A percentile compares a stretch with the other conserved stretches of the same genome.
phyloP scores from a whole-genome alignment of 37 sponge, comb jelly and placozoan species.

The Petrosia ficiformis region DNA sequence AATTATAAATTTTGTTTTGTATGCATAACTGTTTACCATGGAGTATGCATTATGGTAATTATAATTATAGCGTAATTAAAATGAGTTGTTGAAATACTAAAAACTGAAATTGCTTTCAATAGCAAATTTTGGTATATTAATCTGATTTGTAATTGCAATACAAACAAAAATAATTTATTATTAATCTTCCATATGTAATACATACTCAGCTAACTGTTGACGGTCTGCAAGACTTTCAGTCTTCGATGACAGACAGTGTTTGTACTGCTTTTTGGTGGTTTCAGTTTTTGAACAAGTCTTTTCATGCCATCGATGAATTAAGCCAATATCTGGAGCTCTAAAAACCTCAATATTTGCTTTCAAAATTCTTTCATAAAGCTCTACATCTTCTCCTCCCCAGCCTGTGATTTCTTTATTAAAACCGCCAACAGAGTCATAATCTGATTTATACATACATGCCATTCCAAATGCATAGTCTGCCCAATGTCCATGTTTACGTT shows the following conservation, averaged over 20 bases:
- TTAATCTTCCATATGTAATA: slow-evolving; percentile 18
- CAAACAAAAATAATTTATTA: too few relatives aligned
- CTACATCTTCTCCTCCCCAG: slow-evolving; percentile 79
- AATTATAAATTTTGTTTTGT: too few relatives aligned
- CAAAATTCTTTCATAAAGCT: slow-evolving; percentile 50
- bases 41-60: too few relatives aligned
- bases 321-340: slow-evolving; percentile 55
- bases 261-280: slow-evolving; percentile 28
- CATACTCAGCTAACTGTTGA: slow-evolving; percentile 47
- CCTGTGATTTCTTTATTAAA: slow-evolving; percentile 58
- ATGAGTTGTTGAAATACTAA: too few relatives aligned
- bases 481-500: slow-evolving; percentile 71
- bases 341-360: slow-evolving; percentile 48
- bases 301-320: slow-evolving; percentile 74
- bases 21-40: too few relatives aligned
- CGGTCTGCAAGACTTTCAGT: slow-evolving; percentile 67
- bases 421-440: slow-evolving; percentile 52
- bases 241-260: slow-evolving; percentile 55
- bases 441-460: slow-evolving; percentile 79
- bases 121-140: too few relatives aligned
- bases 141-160: too few relatives aligned
- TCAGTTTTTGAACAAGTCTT: slow-evolving; percentile 32
- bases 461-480: slow-evolving; percentile 72
- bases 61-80: too few relatives aligned
- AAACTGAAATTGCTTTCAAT: too few relatives aligned